Percentiles rank a stretch among this genome's conserved stretches.
These are phyloP conservation scores for Seriola quinqueradiata DNA, from an alignment of 2,113 vertebrate genomes.

Conservation along the genomic window DNA sequence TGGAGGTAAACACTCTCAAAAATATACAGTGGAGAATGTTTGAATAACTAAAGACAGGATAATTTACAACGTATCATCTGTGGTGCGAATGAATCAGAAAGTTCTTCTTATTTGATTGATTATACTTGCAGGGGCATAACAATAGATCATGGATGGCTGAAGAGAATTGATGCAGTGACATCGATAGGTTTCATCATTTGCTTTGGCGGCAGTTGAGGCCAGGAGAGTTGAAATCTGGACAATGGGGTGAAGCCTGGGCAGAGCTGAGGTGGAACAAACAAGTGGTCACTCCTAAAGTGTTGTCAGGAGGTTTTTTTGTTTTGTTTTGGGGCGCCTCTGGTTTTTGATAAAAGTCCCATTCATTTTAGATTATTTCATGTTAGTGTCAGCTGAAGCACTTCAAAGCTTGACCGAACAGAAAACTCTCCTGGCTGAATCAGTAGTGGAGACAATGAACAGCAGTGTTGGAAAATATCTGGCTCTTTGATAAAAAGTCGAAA, in stretches of 20 bases:
- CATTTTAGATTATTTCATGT: background rate
- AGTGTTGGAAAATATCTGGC: too few relatives aligned
- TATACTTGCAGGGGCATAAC: background rate
- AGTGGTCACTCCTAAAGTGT: too few relatives aligned
- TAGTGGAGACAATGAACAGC: background rate
- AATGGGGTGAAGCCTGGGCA: background rate
- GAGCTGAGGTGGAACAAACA: background rate
- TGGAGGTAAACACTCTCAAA: background rate
- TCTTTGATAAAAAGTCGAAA: background rate
- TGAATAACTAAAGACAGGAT: background rate
- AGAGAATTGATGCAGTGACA: background rate
- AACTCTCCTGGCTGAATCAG: background rate
- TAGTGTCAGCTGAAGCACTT: background rate
- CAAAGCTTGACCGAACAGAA: background rate
- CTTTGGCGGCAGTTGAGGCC: background rate
- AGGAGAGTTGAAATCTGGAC: background rate
- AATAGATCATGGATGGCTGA: background rate
- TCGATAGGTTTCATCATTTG: background rate
- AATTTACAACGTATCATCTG: too few relatives aligned
- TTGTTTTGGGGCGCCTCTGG: too few relatives aligned
- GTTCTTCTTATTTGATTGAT: background rate
- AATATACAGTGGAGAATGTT: background rate
- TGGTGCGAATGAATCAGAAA: background rate
- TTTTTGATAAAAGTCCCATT: background rate
- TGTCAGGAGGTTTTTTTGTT: too few relatives aligned